These are phyloP conservation scores for Dermatemys mawii DNA, from an alignment of 2,113 vertebrate species.

Conservation along the genomic window DNA sequence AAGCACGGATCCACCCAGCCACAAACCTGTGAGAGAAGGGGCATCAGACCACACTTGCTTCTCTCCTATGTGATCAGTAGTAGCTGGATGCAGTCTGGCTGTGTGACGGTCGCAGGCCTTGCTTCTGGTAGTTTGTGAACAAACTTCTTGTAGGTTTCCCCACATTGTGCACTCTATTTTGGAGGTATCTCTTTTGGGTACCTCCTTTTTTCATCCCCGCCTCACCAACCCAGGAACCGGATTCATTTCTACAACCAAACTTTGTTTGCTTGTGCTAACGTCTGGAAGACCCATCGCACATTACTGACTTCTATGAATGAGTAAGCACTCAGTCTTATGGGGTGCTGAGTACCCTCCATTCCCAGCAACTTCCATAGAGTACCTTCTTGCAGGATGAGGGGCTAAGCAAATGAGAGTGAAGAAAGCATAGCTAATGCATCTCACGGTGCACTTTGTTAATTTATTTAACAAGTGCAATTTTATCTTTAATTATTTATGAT, in stretches of 20 bases:
- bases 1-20: fast-evolving
- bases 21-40: fast-evolving
- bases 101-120: not conserved
- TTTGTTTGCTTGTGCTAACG: not conserved
- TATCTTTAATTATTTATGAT: slow-evolving; percentile 66
- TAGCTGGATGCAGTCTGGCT: not conserved
- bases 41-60: not conserved
- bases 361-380: not conserved
- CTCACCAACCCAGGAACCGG: not conserved
- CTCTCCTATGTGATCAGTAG: not conserved
- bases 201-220: not conserved
- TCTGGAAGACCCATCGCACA: not conserved
- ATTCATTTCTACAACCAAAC: not conserved
- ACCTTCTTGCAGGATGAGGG: not conserved
- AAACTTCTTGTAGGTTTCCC: not conserved
- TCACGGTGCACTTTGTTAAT: slow-evolving; percentile 53
- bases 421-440: slow-evolving; percentile 64
- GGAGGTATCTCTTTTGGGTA: not conserved
- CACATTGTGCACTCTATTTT: not conserved
- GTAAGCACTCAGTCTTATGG: not conserved
- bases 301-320: not conserved
- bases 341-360: not conserved
- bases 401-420: slow-evolving; percentile 42
- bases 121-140: not conserved
- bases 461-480: slow-evolving; percentile 71